These are phyloP conservation scores for Rhea pennata DNA, from an alignment of 2,113 vertebrate genomes.

Conservation along the genomic window DNA sequence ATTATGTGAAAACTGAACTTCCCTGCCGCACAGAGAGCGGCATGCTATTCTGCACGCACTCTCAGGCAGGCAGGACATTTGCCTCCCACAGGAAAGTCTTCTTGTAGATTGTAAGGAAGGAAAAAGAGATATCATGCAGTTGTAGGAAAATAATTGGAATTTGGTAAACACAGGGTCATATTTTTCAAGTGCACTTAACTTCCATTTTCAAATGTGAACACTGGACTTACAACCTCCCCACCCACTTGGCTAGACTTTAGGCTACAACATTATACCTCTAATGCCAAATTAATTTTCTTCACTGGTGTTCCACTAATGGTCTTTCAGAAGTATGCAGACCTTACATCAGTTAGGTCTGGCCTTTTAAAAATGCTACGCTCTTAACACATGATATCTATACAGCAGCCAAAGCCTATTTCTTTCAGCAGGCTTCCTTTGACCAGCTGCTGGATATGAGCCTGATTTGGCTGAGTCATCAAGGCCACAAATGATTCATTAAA, in stretches of 20 bases:
- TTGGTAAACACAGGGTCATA: background rate
- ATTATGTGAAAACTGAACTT: conserved; percentile 42
- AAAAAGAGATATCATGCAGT: background rate
- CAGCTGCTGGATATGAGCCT: conserved; percentile 19
- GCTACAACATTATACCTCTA: background rate
- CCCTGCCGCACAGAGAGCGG: background rate
- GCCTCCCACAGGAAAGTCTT: background rate
- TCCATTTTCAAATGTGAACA: background rate
- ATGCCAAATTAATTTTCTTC: background rate
- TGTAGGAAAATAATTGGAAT: background rate
- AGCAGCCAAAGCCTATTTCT: background rate
- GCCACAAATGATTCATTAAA: conserved; percentile 18
- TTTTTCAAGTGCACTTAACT: background rate
- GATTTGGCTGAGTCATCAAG: conserved; percentile 3
- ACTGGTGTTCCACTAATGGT: background rate
- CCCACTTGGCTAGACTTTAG: background rate
- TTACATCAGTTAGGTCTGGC: background rate
- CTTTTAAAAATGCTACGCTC: background rate
- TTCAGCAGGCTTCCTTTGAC: background rate
- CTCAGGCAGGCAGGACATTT: background rate
- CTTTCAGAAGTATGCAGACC: background rate
- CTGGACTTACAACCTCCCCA: background rate
- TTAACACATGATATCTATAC: accelerated
- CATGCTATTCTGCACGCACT: background rate
- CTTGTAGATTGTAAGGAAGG: background rate